Percentiles rank a stretch among this genome's conserved stretches.
These are phyloP conservation scores for Heterodera carotae DNA, from an alignment of 1,140 invertebrate species.

Conservation along the genomic window DNA sequence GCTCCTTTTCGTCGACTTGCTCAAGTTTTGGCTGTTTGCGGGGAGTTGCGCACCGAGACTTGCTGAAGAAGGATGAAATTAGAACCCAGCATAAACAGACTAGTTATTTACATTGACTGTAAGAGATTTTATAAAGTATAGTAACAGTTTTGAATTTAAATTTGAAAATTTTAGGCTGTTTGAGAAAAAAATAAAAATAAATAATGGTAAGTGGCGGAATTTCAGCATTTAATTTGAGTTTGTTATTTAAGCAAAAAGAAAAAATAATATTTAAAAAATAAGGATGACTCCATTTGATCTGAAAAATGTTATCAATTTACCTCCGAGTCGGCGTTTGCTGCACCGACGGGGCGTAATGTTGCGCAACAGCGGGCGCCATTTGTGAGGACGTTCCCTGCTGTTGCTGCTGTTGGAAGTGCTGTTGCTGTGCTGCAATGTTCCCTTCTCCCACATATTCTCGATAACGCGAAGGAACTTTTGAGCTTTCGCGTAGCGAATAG, in stretches of 20 bases:
- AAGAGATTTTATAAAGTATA: no score
- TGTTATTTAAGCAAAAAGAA: no score
- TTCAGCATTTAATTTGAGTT: not conserved
- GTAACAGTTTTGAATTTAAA: no score
- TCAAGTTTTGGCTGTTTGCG: constrained; percentile 2
- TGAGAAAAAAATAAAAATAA: not conserved
- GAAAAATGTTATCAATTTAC: not conserved
- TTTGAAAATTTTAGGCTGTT: not conserved
- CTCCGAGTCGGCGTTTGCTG: not conserved
- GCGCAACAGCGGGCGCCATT: not conserved
- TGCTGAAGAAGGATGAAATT: not conserved
- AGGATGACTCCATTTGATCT: not conserved
- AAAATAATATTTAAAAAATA: no score
- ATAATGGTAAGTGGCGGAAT: not conserved
- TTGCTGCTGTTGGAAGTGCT: not conserved
- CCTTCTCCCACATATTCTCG: not conserved
- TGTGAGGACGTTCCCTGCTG: constrained; percentile 2
- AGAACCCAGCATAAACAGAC: no score
- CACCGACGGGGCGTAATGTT: not conserved
- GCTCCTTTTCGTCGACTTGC: not conserved
- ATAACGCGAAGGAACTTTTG: not conserved
- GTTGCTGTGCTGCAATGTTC: not conserved
- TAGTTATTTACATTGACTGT: no score
- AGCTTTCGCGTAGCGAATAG: constrained; percentile 22
- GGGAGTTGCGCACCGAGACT: not conserved